phyloP scores from a whole-genome alignment of 2,113 vertebrate genomes.

The Lonchura striata region DNA sequence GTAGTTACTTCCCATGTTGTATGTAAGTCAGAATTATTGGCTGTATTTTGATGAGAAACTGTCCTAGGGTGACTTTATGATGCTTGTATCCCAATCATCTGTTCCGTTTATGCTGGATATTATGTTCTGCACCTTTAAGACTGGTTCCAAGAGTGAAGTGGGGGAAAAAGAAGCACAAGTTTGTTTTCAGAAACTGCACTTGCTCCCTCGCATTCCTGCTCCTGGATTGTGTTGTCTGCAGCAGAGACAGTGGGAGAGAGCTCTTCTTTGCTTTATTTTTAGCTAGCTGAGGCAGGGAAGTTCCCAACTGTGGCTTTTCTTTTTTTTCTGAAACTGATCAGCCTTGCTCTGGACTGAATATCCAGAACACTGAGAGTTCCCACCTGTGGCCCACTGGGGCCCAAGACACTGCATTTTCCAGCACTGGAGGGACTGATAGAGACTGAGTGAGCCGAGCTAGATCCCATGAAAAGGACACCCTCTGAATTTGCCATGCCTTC shows the following conservation, averaged over 20 bases:
- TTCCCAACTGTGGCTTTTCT: not conserved
- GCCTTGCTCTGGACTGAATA: not conserved
- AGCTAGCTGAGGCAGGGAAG: not conserved
- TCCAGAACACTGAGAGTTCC: not conserved
- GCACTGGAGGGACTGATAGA: not conserved
- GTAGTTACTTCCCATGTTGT: not conserved
- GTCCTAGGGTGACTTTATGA: not conserved
- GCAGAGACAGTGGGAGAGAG: no score
- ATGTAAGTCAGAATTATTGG: not conserved
- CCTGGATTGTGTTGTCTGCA: not conserved
- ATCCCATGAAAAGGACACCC: not conserved
- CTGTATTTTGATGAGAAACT: not conserved
- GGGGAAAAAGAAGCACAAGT: no score
- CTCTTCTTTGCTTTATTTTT: not conserved
- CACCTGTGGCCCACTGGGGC: not conserved
- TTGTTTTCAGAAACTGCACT: not conserved
- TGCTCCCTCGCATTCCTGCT: not conserved
- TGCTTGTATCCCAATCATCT: not conserved
- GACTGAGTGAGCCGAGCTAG: fast-evolving
- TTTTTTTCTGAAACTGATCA: no score
- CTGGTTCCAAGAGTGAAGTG: not conserved
- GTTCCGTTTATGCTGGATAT: not conserved
- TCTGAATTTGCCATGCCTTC: not conserved
- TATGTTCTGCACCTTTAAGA: no score
- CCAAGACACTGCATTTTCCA: not conserved